Evolutionary conservation across 2,113 vertebrate species (phyloP), one percentile per base, ranked within the genome.

Genomic region (Eurystomus gularis): DNA sequence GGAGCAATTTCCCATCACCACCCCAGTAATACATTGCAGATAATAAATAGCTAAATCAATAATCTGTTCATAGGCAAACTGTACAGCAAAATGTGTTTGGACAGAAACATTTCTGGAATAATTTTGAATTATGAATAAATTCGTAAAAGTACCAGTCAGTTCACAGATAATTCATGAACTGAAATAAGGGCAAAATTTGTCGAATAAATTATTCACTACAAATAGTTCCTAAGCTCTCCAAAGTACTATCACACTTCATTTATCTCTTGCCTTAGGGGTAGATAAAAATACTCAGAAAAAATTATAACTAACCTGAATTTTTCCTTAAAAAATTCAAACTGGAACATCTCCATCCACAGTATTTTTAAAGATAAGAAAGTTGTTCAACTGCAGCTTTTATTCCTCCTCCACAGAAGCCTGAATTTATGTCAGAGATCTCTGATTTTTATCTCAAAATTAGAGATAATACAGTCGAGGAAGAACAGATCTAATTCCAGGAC

Each of bases 121-220:
- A 97, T 92, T 93, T 58, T 96, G 93, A 95, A 94, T 96, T 87
- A 96, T 96, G 96, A 94, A 97, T 95, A 96, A 95, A 97, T 94
- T 93, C n/a, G 40, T 80, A 49, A 82, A 94, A 96, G 93, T 82
- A 87, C 88, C 91, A 96, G 91, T 94, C 86, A 80, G 96, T 96
- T 94, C 96, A 96, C 96, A 94, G 94, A 96, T 97, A 97, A 97
- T 97, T 97, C 96, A 97, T 97, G 96, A 97, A 89, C 92, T 94
- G 92, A 96, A 96, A 96, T 95, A 96, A 95, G 96, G 83, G 77
- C 70, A 96, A 96, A 97, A 97, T 97, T 97, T 97, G 83, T 96
- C 81, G 73, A 95, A 96, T 96, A 94, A 96, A 97, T 97, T 96
- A 97, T 97, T 97, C 94, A 96, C 83, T 52, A 35, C 96, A 94